Percentiles rank a stretch among this genome's conserved stretches.
Evolutionary conservation across 2,113 vertebrate species (phyloP).

Genomic region (Dendrocopos noguchii): DNA sequence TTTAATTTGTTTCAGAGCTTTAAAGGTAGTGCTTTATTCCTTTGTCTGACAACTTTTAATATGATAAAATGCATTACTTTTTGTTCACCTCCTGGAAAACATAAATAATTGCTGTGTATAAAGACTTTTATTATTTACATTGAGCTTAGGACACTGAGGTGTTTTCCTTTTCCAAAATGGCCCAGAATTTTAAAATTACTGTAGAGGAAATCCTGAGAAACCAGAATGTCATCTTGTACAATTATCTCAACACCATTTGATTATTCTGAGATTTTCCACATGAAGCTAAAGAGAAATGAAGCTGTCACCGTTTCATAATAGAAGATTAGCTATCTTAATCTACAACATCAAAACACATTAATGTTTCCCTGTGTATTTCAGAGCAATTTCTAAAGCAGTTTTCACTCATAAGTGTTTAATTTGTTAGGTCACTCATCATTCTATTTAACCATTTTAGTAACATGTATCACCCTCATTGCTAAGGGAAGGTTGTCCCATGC

Average conservation of each 20-base stretch:
- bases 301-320: not conserved
- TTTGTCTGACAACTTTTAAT: not conserved
- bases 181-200: not conserved
- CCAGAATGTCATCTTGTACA: not conserved
- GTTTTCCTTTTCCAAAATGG: not conserved
- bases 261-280: not conserved
- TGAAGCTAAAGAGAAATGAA: not conserved
- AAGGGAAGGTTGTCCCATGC: not conserved
- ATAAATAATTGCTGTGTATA: not conserved
- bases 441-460: not conserved
- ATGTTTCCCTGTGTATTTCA: not conserved
- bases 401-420: not conserved
- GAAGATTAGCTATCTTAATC: not conserved
- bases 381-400: not conserved
- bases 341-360: not conserved
- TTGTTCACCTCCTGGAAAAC: not conserved
- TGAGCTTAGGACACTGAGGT: not conserved
- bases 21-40: not conserved
- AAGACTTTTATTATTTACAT: not conserved
- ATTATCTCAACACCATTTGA: not conserved
- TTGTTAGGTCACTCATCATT: not conserved
- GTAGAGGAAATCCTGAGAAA: not conserved
- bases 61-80: not conserved
- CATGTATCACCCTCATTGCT: not conserved
- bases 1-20: not conserved